These are phyloP conservation scores for Homarus gammarus DNA, from an alignment of 2,888 invertebrate genomes.

Conservation along the genomic window DNA sequence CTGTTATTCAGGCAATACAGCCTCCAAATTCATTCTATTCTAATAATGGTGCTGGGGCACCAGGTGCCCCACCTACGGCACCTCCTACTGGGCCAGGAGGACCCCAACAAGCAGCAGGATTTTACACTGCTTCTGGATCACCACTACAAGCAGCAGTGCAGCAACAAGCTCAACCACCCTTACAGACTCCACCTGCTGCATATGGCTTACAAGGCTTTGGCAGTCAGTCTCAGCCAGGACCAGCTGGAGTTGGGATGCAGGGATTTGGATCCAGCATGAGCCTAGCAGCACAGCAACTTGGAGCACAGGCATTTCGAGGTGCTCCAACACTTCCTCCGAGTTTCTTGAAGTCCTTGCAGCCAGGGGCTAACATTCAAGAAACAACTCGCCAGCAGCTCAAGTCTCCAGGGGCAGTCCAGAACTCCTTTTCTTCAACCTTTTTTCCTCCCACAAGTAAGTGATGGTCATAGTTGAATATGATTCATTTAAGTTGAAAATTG, in stretches of 20 bases:
- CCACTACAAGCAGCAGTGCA: constrained; percentile 75
- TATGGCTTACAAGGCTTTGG: constrained; percentile 75
- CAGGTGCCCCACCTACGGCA: constrained; percentile 68
- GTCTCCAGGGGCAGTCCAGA: constrained; percentile 74
- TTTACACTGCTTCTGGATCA: constrained; percentile 72
- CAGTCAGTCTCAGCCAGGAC: constrained; percentile 72
- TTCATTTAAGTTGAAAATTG: no score
- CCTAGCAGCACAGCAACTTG: constrained; percentile 74
- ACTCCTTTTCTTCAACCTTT: constrained; percentile 70
- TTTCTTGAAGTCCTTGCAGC: constrained; percentile 73
- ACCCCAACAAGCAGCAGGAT: constrained; percentile 69
- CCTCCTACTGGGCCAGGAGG: constrained; percentile 62
- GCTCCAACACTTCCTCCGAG: constrained; percentile 64
- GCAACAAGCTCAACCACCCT: constrained; percentile 74
- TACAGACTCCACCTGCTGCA: constrained; percentile 73
- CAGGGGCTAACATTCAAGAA: constrained; percentile 70
- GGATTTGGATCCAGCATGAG: constrained; percentile 73
- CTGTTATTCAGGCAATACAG: constrained; percentile 75
- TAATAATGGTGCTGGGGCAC: constrained; percentile 73
- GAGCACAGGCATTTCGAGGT: constrained; percentile 67
- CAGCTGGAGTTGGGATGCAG: constrained; percentile 70
- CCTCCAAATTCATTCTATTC: constrained; percentile 75
- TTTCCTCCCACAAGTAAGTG: constrained; percentile 72
- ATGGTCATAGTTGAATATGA: no score
- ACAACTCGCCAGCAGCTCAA: constrained; percentile 74